Evolutionary conservation across 37 sponge, comb jelly and placozoan genomes (phyloP), one percentile per base, ranked within the genome.

Genomic region (Halichondria panicea): DNA sequence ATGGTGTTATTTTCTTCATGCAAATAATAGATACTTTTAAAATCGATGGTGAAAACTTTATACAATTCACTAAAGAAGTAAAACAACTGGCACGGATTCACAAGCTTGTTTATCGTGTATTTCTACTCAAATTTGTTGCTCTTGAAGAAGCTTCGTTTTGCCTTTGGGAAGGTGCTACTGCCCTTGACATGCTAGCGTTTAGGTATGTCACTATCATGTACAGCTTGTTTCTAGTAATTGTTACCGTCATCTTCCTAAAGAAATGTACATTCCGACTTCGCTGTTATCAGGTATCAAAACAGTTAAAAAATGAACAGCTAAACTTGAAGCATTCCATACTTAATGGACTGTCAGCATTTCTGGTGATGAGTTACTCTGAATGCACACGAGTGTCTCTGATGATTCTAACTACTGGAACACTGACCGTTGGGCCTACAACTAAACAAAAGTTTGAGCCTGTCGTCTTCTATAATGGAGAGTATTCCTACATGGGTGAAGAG

Each of bases 71-170:
- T 2, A 5, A 38, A 68, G 59, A 60, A 27, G 15, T 65, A 13
- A 65, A n/a, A 2, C 4, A 54, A 18, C n/a, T n/a, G n/a, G n/a
- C n/a, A n/a, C n/a, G n/a, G n/a, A n/a, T n/a, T n/a, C 57, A 83
- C 57, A 15, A 58, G 19, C 8, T 77, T 22, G 41, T 83, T 9
- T 83, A 75, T 56, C 70, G 84, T 4, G 68, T 83, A 58, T 69
- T 84, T 9, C 76, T 62, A 46, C 30, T 84, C 8, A 55, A 69
- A 32, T 84, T 84, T 66, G 76, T 84, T 43, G 21, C 19, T 32
- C 3, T 70, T 32, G 72, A 84, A 11, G 1, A 28, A 0, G 53
- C 77, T 18, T 84, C 85, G 27, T 84, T 77, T 56, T 84, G 85
- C 46, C 38, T 76, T 13, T 84, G 77, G 77, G 42, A 70, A 22